phyloP scores from a whole-genome alignment of 2,797 vertebrate species.

The Acropternis orthonyx region DNA sequence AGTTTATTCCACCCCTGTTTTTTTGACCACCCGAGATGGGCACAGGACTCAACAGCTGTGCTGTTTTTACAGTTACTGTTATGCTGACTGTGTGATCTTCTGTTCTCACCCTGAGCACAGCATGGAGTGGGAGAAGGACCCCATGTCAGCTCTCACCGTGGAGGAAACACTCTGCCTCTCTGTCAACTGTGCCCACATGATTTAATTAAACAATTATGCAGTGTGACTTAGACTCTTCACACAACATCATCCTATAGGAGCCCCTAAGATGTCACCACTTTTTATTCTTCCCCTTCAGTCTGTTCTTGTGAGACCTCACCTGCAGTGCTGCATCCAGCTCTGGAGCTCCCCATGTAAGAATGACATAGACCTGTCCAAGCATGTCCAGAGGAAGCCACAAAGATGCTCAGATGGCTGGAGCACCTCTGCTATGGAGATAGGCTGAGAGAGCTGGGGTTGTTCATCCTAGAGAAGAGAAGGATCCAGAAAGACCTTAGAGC shows the following conservation, averaged over 20 bases:
- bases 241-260: neutral
- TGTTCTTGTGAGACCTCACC: neutral
- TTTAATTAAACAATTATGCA: neutral
- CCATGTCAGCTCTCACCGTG: neutral
- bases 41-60: neutral
- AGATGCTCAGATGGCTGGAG: neutral
- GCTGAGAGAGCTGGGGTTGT: neutral
- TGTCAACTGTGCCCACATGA: neutral
- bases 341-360: neutral
- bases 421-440: neutral
- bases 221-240: neutral
- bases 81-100: neutral
- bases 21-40: neutral
- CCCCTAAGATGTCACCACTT: neutral
- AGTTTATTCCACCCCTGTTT: neutral
- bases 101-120: neutral
- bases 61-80: neutral
- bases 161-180: neutral
- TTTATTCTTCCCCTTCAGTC: neutral
- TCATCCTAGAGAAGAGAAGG: neutral
- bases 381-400: neutral
- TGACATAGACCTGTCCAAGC: too few species aligned
- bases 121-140: neutral
- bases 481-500: accelerated
- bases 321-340: neutral